phyloP scores from a whole-genome alignment of 2,113 vertebrate species.

The Aegithalos caudatus region DNA sequence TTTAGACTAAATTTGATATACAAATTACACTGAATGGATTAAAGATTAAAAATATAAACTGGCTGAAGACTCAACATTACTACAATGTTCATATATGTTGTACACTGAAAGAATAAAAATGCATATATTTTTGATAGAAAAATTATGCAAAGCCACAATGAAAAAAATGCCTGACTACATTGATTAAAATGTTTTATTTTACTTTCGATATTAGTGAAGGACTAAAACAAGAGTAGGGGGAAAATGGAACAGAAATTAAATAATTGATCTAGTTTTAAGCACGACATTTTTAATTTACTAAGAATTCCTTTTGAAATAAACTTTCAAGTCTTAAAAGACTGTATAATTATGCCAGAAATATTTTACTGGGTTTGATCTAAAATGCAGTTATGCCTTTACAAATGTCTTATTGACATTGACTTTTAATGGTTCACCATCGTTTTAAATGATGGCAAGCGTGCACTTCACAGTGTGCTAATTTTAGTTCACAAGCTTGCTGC shows the following conservation, averaged over 20 bases:
- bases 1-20: neutral
- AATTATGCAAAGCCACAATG: neutral
- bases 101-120: neutral
- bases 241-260: neutral
- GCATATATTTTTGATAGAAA: neutral
- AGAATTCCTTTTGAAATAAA: neutral
- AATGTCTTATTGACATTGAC: neutral
- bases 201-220: neutral
- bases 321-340: neutral
- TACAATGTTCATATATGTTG: neutral
- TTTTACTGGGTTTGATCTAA: neutral
- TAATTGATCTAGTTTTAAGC: neutral
- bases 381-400: neutral
- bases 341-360: neutral
- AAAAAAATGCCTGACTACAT: neutral
- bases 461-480: slow-evolving; percentile 23
- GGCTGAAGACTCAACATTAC: neutral
- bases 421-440: neutral
- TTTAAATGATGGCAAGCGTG: neutral
- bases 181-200: neutral
- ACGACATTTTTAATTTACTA: neutral
- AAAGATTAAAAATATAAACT: neutral
- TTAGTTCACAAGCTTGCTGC: slow-evolving; percentile 13
- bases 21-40: neutral
- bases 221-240: neutral